phyloP scores from a whole-genome alignment of 2,113 vertebrate species.

The Vireo altiloquus region DNA sequence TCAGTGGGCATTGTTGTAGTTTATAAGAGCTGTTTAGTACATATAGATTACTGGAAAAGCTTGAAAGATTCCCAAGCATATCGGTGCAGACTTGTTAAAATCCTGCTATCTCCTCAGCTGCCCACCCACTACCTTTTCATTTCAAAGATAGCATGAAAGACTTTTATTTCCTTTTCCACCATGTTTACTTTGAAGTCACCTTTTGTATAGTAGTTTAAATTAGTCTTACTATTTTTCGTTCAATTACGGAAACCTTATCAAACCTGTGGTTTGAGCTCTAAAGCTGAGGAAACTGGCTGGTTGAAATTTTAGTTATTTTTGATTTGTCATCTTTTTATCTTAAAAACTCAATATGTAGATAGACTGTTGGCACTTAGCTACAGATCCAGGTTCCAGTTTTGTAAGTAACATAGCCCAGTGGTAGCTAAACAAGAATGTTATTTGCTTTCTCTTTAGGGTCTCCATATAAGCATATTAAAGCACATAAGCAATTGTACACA shows the following conservation, averaged over 20 bases:
- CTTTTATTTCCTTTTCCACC: not conserved
- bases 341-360: not conserved
- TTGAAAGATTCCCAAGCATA: constrained; percentile 25
- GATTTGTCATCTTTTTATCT: not conserved
- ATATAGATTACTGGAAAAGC: constrained; percentile 47
- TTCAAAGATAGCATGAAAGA: constrained; percentile 1
- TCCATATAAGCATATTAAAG: not conserved
- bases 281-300: not conserved
- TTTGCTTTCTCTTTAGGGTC: not conserved
- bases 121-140: not conserved
- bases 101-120: not conserved
- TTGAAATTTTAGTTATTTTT: not conserved
- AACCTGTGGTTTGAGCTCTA: not conserved
- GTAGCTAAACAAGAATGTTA: no score
- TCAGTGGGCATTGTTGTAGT: constrained; percentile 51
- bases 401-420: rapidly evolving
- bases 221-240: not conserved
- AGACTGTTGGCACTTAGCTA: not conserved
- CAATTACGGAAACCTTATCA: not conserved
- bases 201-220: not conserved
- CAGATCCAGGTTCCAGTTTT: not conserved
- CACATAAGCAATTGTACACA: not conserved
- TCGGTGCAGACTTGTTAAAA: not conserved
- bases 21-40: constrained; percentile 45
- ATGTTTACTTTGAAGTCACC: not conserved